Conservation (phyloP, 1,140 invertebrate species). For the Lerema accius region DNA sequence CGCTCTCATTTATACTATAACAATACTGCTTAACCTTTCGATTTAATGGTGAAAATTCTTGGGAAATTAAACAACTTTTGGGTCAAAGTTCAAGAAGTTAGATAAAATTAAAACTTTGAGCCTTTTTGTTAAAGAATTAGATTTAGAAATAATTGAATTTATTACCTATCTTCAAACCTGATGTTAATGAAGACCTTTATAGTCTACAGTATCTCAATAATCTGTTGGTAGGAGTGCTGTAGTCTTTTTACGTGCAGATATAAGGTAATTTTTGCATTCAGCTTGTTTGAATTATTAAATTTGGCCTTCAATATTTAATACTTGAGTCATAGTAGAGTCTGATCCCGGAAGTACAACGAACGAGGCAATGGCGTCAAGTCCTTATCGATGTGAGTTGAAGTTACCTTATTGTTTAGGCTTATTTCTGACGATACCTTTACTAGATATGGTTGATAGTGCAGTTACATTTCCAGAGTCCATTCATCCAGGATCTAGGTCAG, state of each 20-base stretch:
- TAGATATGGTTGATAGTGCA: too few species aligned
- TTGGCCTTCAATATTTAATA: neutral
- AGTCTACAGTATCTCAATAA: too few species aligned
- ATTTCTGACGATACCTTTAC: too few species aligned
- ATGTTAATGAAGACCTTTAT: conserved; percentile 1
- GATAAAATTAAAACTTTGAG: neutral
- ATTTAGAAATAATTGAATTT: neutral
- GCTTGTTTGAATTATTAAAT: neutral
- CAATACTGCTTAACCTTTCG: conserved; percentile 4
- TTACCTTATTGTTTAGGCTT: too few species aligned
- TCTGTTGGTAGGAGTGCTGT: too few species aligned
- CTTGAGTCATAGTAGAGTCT: neutral
- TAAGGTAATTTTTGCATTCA: neutral
- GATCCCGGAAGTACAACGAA: neutral
- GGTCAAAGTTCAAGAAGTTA: conserved; percentile 6
- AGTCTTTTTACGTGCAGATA: neutral
- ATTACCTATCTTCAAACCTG: neutral
- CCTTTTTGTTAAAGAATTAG: conserved; percentile 1
- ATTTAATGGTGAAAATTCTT: conserved; percentile 6
- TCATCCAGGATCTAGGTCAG: too few species aligned
- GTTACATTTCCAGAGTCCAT: too few species aligned
- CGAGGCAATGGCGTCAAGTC: neutral
- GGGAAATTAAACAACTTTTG: neutral
- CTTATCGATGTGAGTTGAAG: neutral
- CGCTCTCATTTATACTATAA: neutral